Percentiles rank a stretch among this genome's conserved stretches.
phyloP scores from a whole-genome alignment of 2,797 vertebrate genomes.

The Apogon hyalosoma region DNA sequence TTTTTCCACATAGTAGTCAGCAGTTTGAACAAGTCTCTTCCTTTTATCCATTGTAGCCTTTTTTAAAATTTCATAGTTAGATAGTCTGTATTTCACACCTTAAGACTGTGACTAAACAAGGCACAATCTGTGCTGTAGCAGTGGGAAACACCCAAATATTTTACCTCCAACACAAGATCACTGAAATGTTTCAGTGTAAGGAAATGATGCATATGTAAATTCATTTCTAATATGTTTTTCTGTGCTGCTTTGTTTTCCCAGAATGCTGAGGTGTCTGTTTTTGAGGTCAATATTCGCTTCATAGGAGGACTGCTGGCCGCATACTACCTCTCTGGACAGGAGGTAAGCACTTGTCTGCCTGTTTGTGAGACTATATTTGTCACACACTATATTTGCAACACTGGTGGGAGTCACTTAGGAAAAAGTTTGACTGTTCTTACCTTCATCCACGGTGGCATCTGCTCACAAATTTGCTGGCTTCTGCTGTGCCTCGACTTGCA shows the following conservation, averaged over 20 bases:
- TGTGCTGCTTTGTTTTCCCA: conserved; percentile 70
- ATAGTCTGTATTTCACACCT: too few species aligned
- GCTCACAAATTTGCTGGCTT: background rate
- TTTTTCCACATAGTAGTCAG: background rate
- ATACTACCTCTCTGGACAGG: conserved; percentile 97
- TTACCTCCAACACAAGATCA: background rate
- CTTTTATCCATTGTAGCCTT: background rate
- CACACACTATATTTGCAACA: too few species aligned
- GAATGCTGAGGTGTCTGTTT: conserved; percentile 98
- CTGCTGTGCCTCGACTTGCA: too few species aligned
- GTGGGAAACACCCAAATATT: background rate
- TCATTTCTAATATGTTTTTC: background rate
- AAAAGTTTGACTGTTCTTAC: too few species aligned
- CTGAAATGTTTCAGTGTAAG: background rate
- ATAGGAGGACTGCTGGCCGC: conserved; percentile 96
- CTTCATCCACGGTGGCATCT: background rate
- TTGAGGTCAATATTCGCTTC: conserved; percentile 99
- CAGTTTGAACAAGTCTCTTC: background rate
- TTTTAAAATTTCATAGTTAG: background rate
- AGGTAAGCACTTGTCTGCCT: conserved; percentile 83
- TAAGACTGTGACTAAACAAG: background rate
- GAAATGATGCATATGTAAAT: background rate
- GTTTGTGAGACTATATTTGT: background rate
- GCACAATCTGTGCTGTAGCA: background rate
- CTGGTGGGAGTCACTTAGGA: too few species aligned